phyloP scores from a whole-genome alignment of 2,797 vertebrate genomes.

The Pangasius djambal region DNA sequence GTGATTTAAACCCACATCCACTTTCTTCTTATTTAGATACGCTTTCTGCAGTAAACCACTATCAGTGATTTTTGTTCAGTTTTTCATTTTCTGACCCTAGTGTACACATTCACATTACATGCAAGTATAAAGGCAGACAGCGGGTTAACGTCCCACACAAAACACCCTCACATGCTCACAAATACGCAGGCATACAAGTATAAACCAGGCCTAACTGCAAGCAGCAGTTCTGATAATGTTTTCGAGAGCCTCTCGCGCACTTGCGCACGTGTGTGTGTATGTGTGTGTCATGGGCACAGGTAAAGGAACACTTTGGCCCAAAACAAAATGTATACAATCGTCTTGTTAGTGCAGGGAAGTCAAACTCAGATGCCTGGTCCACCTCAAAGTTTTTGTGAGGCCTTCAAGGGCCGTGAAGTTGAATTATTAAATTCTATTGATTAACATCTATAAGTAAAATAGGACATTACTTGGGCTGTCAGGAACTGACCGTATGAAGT shows the following conservation, averaged over 20 bases:
- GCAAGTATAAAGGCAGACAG: not conserved
- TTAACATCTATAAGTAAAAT: too few relatives aligned
- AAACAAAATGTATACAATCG: too few relatives aligned
- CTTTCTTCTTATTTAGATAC: not conserved
- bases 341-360: not conserved
- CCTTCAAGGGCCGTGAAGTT: not conserved
- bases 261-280: not conserved
- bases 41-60: not conserved
- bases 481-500: too few relatives aligned
- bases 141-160: not conserved
- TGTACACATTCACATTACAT: not conserved
- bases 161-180: not conserved
- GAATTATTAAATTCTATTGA: too few relatives aligned
- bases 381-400: not conserved
- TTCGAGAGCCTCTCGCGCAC: conserved; percentile 2
- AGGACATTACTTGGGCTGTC: too few relatives aligned
- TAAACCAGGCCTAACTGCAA: conserved; percentile 2
- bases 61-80: not conserved
- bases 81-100: not conserved
- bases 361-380: not conserved
- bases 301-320: not conserved
- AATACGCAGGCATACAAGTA: not conserved
- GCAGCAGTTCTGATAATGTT: conserved; percentile 16
- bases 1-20: not conserved
- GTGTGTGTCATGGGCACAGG: not conserved